phyloP scores from a whole-genome alignment of 37 sponge, comb jelly and placozoan genomes.

The Lycopodina hypogea region DNA sequence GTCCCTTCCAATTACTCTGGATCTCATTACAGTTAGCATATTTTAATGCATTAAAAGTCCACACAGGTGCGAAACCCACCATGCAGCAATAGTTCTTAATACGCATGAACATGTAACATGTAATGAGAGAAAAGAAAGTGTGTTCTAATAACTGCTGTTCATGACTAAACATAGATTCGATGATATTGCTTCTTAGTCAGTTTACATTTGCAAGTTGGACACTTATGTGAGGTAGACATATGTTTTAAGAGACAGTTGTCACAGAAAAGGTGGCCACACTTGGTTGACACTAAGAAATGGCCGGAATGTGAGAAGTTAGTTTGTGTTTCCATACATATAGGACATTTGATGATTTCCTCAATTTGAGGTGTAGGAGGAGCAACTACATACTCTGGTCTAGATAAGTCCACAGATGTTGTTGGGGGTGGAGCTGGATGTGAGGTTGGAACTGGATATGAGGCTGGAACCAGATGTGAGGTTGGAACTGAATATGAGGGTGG shows the following conservation, averaged over 20 bases:
- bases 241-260: conserved; percentile 44
- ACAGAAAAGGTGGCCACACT: conserved; percentile 79
- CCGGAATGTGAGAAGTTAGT: conserved; percentile 45
- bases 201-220: conserved; percentile 60
- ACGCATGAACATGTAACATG: too few species aligned
- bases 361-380: not conserved
- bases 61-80: too few species aligned
- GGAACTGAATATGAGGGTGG: too few species aligned
- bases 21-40: too few species aligned
- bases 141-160: too few species aligned
- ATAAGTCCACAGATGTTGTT: not conserved
- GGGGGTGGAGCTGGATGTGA: not conserved
- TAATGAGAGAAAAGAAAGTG: too few species aligned
- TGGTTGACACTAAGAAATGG: conserved; percentile 46
- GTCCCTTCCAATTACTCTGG: too few species aligned
- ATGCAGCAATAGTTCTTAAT: too few species aligned
- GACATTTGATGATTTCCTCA: conserved; percentile 35
- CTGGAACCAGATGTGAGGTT: not conserved
- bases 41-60: too few species aligned
- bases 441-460: too few species aligned
- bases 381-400: not conserved
- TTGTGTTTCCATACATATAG: conserved; percentile 60
- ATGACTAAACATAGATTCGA: conserved; percentile 43
- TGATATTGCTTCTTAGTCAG: conserved; percentile 60
- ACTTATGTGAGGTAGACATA: conserved; percentile 36